These are phyloP conservation scores for Athalia circularis DNA, from an alignment of 2,888 invertebrate species.

Conservation along the genomic window DNA sequence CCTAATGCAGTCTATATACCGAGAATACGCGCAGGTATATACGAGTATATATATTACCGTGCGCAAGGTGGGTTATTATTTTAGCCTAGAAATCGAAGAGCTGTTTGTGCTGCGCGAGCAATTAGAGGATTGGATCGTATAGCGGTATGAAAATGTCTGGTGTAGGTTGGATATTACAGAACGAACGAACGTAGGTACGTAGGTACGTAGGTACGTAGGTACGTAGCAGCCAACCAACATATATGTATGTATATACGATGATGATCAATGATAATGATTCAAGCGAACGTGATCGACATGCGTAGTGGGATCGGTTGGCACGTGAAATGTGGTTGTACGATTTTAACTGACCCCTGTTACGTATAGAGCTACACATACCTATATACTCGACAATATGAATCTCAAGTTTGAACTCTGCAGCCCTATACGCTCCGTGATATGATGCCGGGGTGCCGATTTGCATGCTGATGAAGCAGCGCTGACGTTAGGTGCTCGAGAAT, in stretches of 20 bases:
- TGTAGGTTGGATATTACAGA: too few species aligned
- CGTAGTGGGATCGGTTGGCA: slow-evolving; percentile 58
- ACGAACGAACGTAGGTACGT: too few species aligned
- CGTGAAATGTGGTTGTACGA: slow-evolving; percentile 57
- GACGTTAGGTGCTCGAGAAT: slow-evolving; percentile 38
- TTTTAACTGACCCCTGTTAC: slow-evolving; percentile 52
- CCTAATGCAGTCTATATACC: too few species aligned
- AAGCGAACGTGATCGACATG: slow-evolving; percentile 68
- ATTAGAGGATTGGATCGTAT: slow-evolving; percentile 57
- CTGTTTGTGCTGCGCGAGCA: slow-evolving; percentile 53
- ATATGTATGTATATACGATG: slow-evolving; percentile 49
- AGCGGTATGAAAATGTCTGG: slow-evolving; percentile 4
- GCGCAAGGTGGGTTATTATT: slow-evolving; percentile 30
- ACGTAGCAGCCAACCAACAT: neutral
- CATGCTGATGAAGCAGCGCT: slow-evolving; percentile 58
- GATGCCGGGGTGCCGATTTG: slow-evolving; percentile 54
- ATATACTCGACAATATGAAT: slow-evolving; percentile 55
- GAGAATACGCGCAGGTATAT: neutral
- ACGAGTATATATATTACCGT: neutral
- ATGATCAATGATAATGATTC: slow-evolving; percentile 71
- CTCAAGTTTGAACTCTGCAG: slow-evolving; percentile 51
- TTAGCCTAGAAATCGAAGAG: slow-evolving; percentile 40
- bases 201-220: too few species aligned
- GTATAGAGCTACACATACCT: too few species aligned
- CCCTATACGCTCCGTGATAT: slow-evolving; percentile 1